Conservation (phyloP, 2,888 invertebrate genomes). For the Prionchulus punctatus region DNA sequence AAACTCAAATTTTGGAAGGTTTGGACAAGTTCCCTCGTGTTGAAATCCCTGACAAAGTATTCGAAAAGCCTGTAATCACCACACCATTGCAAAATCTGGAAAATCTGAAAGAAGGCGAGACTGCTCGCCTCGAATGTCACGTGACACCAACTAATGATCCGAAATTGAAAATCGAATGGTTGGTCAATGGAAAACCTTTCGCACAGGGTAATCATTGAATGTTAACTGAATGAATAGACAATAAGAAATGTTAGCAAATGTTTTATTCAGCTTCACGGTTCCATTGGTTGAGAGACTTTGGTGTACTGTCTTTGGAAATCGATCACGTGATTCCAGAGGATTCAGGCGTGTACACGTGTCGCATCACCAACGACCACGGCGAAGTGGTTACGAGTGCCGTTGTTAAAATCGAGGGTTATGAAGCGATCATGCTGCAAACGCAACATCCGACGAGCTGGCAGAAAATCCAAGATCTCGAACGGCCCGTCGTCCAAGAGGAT, state of each 20-base stretch:
- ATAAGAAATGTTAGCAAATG: not conserved
- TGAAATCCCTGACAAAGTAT: slow-evolving; percentile 67
- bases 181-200: slow-evolving; percentile 66
- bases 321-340: slow-evolving; percentile 71
- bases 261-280: slow-evolving; percentile 28
- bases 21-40: slow-evolving; percentile 24
- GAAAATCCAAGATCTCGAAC: slow-evolving; percentile 69
- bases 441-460: slow-evolving; percentile 87
- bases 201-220: slow-evolving; percentile 30
- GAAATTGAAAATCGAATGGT: slow-evolving; percentile 27
- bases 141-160: slow-evolving; percentile 47
- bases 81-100: slow-evolving; percentile 69
- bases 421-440: slow-evolving; percentile 46
- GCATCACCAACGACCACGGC: slow-evolving; percentile 76
- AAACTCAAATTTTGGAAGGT: slow-evolving; percentile 71
- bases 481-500: slow-evolving; percentile 39
- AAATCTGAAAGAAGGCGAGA: slow-evolving; percentile 76
- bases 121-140: slow-evolving; percentile 84
- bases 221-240: not conserved
- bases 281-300: slow-evolving; percentile 85
- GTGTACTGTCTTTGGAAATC: slow-evolving; percentile 74
- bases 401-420: slow-evolving; percentile 16
- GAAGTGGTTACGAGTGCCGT: slow-evolving; percentile 66
- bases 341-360: slow-evolving; percentile 65
- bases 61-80: slow-evolving; percentile 61